Evolutionary conservation across 2,888 invertebrate species (phyloP).

Genomic region (Tromatobia lineatoria): DNA sequence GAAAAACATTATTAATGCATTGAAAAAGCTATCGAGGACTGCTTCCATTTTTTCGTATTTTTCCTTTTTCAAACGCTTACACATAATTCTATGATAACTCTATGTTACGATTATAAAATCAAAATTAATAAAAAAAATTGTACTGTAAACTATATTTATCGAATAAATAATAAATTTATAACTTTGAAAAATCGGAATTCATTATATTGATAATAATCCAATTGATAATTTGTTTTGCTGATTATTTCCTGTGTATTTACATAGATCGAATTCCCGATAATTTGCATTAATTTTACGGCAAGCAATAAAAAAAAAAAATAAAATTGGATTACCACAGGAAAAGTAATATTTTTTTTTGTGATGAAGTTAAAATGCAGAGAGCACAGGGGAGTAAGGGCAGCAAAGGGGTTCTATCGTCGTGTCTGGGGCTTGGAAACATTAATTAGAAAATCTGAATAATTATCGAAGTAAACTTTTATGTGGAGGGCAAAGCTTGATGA

Average conservation of each 20-base stretch:
- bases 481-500: slow-evolving; percentile 68
- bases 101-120: too few relatives aligned
- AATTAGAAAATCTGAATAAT: slow-evolving; percentile 85
- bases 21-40: too few relatives aligned
- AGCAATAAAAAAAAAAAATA: neutral
- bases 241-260: neutral
- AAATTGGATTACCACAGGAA: neutral
- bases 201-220: too few relatives aligned
- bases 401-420: slow-evolving; percentile 80
- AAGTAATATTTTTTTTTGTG: neutral
- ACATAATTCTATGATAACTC: too few relatives aligned
- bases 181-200: too few relatives aligned
- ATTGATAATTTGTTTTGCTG: too few relatives aligned
- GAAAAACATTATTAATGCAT: too few relatives aligned
- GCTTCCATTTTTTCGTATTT: too few relatives aligned
- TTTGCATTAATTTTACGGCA: neutral
- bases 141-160: too few relatives aligned
- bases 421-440: slow-evolving; percentile 78
- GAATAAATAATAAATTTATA: too few relatives aligned
- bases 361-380: slow-evolving; percentile 14
- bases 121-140: too few relatives aligned
- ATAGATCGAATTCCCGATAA: neutral
- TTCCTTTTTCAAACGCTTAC: too few relatives aligned
- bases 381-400: slow-evolving; percentile 64
- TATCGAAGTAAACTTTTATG: slow-evolving; percentile 83